A percentile compares a stretch with the other conserved stretches of the same genome.
These are phyloP conservation scores for Acanthurus tractus DNA, from an alignment of 2,797 vertebrate genomes.

Conservation along the genomic window DNA sequence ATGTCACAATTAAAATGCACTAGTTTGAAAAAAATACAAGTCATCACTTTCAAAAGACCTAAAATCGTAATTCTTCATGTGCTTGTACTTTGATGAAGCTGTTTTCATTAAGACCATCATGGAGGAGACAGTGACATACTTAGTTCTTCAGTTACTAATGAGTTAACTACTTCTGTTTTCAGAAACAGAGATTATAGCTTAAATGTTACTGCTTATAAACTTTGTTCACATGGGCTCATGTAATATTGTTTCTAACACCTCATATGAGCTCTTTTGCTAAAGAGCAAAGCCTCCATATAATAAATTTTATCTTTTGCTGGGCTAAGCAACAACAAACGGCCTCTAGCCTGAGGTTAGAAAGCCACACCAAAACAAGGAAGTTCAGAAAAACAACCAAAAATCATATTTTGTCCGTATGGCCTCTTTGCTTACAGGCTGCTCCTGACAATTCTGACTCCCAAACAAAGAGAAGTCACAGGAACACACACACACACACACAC, in stretches of 20 bases:
- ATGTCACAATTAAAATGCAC: not conserved
- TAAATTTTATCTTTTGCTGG: not conserved
- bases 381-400: not conserved
- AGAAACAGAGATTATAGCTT: not conserved
- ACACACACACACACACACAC: not conserved
- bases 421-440: not conserved
- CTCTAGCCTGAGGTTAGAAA: not conserved
- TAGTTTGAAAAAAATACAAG: not conserved
- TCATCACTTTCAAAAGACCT: not conserved
- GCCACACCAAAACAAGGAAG: not conserved
- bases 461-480: conserved; percentile 12
- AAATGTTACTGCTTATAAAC: too few relatives aligned
- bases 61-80: not conserved
- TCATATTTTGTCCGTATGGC: not conserved
- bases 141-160: not conserved
- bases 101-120: not conserved
- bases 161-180: not conserved
- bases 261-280: not conserved
- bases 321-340: not conserved
- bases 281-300: not conserved
- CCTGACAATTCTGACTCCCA: not conserved
- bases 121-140: not conserved
- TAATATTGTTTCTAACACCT: not conserved
- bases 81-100: not conserved
- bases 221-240: not conserved